phyloP scores from a whole-genome alignment of 2,113 vertebrate genomes.

The Xenopus laevis region DNA sequence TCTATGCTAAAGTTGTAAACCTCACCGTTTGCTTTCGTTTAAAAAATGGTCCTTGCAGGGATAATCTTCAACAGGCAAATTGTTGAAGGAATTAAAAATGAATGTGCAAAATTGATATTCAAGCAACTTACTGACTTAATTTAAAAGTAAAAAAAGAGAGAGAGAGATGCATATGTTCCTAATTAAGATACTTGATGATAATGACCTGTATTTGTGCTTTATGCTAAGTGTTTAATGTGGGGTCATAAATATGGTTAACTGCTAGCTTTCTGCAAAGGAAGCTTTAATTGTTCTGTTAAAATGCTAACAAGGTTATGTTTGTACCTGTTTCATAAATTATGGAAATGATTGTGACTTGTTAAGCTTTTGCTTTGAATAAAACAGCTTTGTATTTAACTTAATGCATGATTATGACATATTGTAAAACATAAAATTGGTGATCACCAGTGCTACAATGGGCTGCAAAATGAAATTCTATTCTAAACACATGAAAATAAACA shows the following conservation, averaged over 20 bases:
- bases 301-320: conserved; percentile 46
- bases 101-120: no score
- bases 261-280: conserved; percentile 35
- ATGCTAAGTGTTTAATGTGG: conserved; percentile 44
- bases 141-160: conserved; percentile 32
- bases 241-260: conserved; percentile 44
- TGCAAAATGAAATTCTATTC: no score
- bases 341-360: conserved; percentile 33
- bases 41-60: no score
- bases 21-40: no score
- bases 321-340: conserved; percentile 27
- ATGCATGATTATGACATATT: not conserved
- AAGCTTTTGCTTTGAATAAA: conserved; percentile 31
- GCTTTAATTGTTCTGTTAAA: conserved; percentile 41
- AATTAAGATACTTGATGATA: conserved; percentile 45
- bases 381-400: conserved; percentile 20
- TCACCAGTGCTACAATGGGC: no score
- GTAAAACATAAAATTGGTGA: not conserved
- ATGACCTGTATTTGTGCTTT: conserved; percentile 46
- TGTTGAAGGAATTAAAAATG: no score
- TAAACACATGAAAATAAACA: no score
- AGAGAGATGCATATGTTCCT: conserved; percentile 30
- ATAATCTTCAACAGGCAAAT: no score
- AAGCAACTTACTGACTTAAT: conserved; percentile 23
- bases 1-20: no score